Evolutionary conservation across 2,113 vertebrate genomes (phyloP), one percentile per base, ranked within the genome.

Genomic region (Dolichallabes microphthalmus): DNA sequence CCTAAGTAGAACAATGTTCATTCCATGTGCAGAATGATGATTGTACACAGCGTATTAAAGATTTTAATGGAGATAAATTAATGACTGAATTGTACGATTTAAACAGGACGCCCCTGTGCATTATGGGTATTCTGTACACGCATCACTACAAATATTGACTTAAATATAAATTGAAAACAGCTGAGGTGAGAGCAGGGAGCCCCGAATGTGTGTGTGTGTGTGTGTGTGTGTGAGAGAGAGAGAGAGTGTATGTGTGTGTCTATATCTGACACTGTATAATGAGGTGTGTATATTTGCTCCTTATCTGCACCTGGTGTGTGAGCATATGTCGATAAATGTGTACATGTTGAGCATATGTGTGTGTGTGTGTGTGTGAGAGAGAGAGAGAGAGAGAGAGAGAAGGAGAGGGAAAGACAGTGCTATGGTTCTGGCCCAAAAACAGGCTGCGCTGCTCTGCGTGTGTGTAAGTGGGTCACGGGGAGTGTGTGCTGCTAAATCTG

Each of bases 401-500:
- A 30, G 19, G 32, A 39, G 68, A 39, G 35, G 12, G 71, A 12
- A 3, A 50, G 71, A 25, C 2, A 3, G 35, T 64, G 30, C 15
- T 71, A 30, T 71, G 68, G 81, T 73, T 75, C 50, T 82, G 85
- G 61, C 63, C 85, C 77, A 84, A 82, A 88, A 86, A 68, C 57
- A 66, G 74, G 69, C 76, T 82, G 77, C 27, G 68, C 52, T 80
- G 52, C 74, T 80, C 55, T 60, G 53, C 11, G 60, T 77, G 78
- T 82, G 68, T 71, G 64, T 82, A 88, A 71, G 60, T 82, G 78
- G 73, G 85, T 86, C 85, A 80, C 60, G 61, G 71, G 85, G 85
- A 76, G 75, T 76, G 55, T 77, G 60, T 84, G 82, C 69, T 85
- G 61, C 68, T 75, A 75, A 82, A 75, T 77, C 58, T 66, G 82